Evolutionary conservation across 2,888 invertebrate genomes (phyloP).

Genomic region (Drosophila barbarae): DNA sequence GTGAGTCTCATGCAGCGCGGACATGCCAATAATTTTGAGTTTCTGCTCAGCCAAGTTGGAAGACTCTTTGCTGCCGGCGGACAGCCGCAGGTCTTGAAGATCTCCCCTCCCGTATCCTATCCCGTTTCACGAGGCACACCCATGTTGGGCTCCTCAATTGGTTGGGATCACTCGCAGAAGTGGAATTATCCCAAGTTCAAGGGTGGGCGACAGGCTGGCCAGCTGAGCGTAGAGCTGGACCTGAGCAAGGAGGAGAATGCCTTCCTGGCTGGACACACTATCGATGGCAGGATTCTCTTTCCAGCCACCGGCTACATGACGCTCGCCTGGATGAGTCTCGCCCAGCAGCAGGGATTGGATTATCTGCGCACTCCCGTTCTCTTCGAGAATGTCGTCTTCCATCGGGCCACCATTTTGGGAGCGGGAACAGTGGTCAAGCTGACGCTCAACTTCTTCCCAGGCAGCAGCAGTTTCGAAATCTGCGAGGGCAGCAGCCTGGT

Average conservation of each 20-base stretch:
- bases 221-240: constrained; percentile 88
- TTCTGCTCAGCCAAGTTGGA: constrained; percentile 87
- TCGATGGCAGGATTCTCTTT: constrained; percentile 96
- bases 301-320: constrained; percentile 96
- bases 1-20: constrained; percentile 92
- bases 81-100: constrained; percentile 85
- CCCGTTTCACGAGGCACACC: constrained; percentile 96
- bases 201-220: constrained; percentile 84
- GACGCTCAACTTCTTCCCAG: constrained; percentile 89
- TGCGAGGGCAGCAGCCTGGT: constrained; percentile 91
- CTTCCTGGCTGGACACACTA: constrained; percentile 91
- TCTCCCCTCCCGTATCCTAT: constrained; percentile 87
- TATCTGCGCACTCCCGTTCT: constrained; percentile 90
- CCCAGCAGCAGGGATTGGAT: constrained; percentile 87
- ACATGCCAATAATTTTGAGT: constrained; percentile 86
- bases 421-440: constrained; percentile 89
- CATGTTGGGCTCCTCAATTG: constrained; percentile 90
- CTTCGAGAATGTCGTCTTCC: constrained; percentile 93
- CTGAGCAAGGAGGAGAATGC: constrained; percentile 86
- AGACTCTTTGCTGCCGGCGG: constrained; percentile 90
- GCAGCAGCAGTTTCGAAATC: constrained; percentile 92
- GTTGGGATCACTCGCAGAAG: constrained; percentile 94
- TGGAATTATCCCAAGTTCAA: constrained; percentile 92
- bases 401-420: constrained; percentile 95
- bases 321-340: constrained; percentile 93